Evolutionary conservation across 2,113 vertebrate genomes (phyloP).

Genomic region (Macquaria australasica): DNA sequence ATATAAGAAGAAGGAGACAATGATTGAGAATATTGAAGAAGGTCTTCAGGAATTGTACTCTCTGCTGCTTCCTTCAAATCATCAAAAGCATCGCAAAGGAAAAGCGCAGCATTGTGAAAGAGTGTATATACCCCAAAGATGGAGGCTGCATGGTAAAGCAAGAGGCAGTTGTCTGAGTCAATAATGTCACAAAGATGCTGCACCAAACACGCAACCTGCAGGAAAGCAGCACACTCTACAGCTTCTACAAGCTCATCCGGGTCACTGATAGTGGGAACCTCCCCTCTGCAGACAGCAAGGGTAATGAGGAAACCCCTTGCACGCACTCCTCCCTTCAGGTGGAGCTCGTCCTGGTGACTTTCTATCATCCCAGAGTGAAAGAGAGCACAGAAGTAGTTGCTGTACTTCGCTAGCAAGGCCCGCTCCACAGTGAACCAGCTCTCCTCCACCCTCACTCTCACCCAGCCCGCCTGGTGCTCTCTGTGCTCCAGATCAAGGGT

Average conservation of each 20-base stretch:
- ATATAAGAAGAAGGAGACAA: slow-evolving; percentile 88
- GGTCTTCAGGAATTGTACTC: slow-evolving; percentile 83
- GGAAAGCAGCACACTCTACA: slow-evolving; percentile 93
- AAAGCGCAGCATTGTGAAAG: slow-evolving; percentile 86
- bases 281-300: slow-evolving; percentile 87
- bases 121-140: slow-evolving; percentile 89
- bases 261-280: slow-evolving; percentile 83
- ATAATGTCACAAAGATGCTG: slow-evolving; percentile 88
- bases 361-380: slow-evolving; percentile 95
- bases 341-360: slow-evolving; percentile 86
- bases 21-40: slow-evolving; percentile 86
- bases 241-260: slow-evolving; percentile 90
- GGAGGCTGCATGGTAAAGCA: slow-evolving; percentile 89
- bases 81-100: slow-evolving; percentile 87
- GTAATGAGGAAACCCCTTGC: slow-evolving; percentile 88
- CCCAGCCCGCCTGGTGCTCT: slow-evolving; percentile 42
- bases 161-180: slow-evolving; percentile 91
- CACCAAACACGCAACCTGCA: slow-evolving; percentile 88
- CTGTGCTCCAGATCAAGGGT: slow-evolving; percentile 35
- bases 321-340: slow-evolving; percentile 86
- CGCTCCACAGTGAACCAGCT: slow-evolving; percentile 88
- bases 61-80: slow-evolving; percentile 85
- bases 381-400: slow-evolving; percentile 93
- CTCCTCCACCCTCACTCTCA: slow-evolving; percentile 89
- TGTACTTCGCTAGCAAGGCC: slow-evolving; percentile 84